Evolutionary conservation across 2,113 vertebrate species (phyloP).

Genomic region (Acrocephalus kingi): DNA sequence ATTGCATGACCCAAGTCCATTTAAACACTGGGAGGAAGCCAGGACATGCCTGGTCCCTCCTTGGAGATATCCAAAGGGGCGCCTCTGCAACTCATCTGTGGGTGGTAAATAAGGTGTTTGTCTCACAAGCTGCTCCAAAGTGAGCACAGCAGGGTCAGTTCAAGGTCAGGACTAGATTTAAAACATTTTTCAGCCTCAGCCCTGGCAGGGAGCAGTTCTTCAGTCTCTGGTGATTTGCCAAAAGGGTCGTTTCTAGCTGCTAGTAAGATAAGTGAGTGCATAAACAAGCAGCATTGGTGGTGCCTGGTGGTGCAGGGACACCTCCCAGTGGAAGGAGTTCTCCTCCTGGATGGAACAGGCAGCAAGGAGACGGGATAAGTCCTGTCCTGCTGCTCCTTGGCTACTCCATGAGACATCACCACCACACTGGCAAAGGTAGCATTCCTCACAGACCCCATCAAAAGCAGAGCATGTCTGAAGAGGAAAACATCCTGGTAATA

Average conservation of each 20-base stretch:
- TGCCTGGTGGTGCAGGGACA: background rate
- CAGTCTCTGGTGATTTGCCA: background rate
- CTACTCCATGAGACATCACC: background rate
- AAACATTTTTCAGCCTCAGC: background rate
- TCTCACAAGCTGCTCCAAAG: background rate
- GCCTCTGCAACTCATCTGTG: rapidly evolving
- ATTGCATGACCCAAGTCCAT: background rate
- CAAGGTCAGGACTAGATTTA: background rate
- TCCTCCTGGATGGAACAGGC: background rate
- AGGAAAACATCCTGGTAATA: background rate
- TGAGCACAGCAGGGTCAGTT: background rate
- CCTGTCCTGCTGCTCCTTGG: background rate
- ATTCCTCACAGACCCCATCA: background rate
- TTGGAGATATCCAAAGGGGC: background rate
- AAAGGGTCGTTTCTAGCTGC: background rate
- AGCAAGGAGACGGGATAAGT: background rate
- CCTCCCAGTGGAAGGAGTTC: background rate
- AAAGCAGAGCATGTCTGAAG: background rate
- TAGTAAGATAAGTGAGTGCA: background rate
- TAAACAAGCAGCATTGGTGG: background rate
- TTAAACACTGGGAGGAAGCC: background rate
- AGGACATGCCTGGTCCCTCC: background rate
- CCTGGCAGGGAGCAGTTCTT: background rate
- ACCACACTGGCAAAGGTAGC: background rate
- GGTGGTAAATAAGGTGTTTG: background rate